Evolutionary conservation across 2,797 vertebrate genomes (phyloP), one percentile per base, ranked within the genome.

Genomic region (Sebastiscus tertius): DNA sequence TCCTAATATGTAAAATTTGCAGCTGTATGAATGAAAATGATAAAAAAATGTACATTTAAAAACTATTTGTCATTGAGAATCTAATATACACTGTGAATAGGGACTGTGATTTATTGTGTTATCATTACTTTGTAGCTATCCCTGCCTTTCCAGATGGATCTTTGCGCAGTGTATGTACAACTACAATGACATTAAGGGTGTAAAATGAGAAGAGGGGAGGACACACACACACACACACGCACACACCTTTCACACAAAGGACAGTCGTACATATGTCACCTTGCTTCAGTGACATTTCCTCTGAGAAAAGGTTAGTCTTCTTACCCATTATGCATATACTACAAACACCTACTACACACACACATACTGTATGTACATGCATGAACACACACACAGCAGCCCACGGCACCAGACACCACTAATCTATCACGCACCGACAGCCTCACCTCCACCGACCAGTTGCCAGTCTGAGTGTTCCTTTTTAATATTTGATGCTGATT

Each of bases 281-380:
- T 87, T 84, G 79, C 42, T 49, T 80, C 79, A 71, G 85, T 89
- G 87, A 86, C 82, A 89, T 92, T 92, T 90, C 72, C 83, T 82
- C 80, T 67, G 42, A 42, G 63, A 46, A 92, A 83, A 92, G 81
- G 87, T 90, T 88, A 75, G 65, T 49, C 64, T 46, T 82, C 24
- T 4, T 69, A 52, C 34, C 34, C 18, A 60, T 72, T 66, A 72
- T 49, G 8, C 54, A 78, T 22, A 63, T 22, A n/a, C 18, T 13
- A 24, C 11, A 61, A 24, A 80, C 22, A 36, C 2, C n/a, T 20
- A 18, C n/a, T 46, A 27, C 7, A 52, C 39, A 34, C 29, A 67
- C 63, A 52, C n/a, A 36, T 13, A 46, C 46, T 55, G n/a, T 55
- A 55, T 55, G 52, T 55, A 61, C 61, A 64, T 36, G 34, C 31